Evolutionary conservation across 2,113 vertebrate genomes (phyloP).

Genomic region (Capreolus pygargus): DNA sequence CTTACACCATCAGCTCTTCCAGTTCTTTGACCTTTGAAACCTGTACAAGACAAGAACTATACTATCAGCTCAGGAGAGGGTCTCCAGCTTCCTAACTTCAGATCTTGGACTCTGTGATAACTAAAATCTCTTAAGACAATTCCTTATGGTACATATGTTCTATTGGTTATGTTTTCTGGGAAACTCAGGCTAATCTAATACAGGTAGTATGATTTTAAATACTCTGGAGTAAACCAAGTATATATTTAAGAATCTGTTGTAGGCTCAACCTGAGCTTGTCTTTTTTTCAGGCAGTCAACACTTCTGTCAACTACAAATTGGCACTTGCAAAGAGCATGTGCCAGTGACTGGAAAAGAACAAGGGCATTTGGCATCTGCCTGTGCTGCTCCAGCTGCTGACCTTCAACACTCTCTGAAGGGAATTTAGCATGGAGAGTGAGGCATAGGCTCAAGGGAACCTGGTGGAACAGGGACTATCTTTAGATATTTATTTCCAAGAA

Average conservation of each 20-base stretch:
- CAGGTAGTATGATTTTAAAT: background rate
- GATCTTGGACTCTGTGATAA: background rate
- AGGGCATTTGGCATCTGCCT: background rate
- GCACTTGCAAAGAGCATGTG: background rate
- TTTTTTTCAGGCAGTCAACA: background rate
- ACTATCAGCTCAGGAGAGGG: background rate
- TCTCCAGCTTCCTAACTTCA: background rate
- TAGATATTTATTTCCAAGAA: background rate
- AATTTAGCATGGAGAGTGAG: background rate
- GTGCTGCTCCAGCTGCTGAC: background rate
- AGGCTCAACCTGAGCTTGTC: background rate
- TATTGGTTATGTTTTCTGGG: background rate
- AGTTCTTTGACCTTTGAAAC: rapidly evolving
- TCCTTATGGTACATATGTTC: background rate
- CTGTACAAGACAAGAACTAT: background rate
- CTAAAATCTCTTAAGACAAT: background rate
- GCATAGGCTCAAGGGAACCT: background rate
- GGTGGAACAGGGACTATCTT: background rate
- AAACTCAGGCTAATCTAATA: background rate
- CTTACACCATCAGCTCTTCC: background rate
- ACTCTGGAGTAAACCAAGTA: background rate
- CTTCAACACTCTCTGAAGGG: background rate
- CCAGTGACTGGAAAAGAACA: background rate
- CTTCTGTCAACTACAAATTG: background rate
- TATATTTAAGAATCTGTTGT: background rate